Conservation (phyloP, 2,113 vertebrate species). For the Boleophthalmus pectinirostris region DNA sequence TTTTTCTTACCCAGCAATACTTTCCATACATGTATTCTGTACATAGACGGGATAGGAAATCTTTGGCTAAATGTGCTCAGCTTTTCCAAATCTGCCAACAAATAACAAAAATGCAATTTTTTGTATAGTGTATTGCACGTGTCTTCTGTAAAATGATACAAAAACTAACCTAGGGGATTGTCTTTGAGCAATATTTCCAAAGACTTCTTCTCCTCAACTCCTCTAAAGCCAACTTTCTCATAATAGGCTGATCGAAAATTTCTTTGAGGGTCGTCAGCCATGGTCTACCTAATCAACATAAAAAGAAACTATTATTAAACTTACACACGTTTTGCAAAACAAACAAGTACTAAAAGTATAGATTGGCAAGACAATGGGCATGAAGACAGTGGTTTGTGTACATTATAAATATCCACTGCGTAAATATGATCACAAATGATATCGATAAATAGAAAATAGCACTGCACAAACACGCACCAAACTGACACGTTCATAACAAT, state of each 20-base stretch:
- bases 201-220: slow-evolving; percentile 97
- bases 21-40: slow-evolving; percentile 95
- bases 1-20: slow-evolving; percentile 88
- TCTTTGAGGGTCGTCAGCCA: slow-evolving; percentile 95
- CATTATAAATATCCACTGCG: too few relatives aligned
- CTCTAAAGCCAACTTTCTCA: slow-evolving; percentile 96
- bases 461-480: neutral
- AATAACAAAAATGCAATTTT: neutral
- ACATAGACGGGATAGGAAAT: slow-evolving; percentile 97
- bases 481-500: neutral
- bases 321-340: neutral
- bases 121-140: neutral
- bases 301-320: neutral
- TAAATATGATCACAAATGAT: neutral
- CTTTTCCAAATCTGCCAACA: slow-evolving; percentile 79
- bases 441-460: neutral
- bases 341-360: neutral
- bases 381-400: too few relatives aligned
- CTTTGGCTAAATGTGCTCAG: slow-evolving; percentile 96
- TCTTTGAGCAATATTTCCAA: slow-evolving; percentile 96
- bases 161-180: slow-evolving; percentile 83
- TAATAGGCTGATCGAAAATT: slow-evolving; percentile 98
- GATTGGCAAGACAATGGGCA: neutral
- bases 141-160: neutral
- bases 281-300: slow-evolving; percentile 43